Evolutionary conservation across 2,888 invertebrate genomes (phyloP), one percentile per base, ranked within the genome.

Genomic region (Drosophila testacea): DNA sequence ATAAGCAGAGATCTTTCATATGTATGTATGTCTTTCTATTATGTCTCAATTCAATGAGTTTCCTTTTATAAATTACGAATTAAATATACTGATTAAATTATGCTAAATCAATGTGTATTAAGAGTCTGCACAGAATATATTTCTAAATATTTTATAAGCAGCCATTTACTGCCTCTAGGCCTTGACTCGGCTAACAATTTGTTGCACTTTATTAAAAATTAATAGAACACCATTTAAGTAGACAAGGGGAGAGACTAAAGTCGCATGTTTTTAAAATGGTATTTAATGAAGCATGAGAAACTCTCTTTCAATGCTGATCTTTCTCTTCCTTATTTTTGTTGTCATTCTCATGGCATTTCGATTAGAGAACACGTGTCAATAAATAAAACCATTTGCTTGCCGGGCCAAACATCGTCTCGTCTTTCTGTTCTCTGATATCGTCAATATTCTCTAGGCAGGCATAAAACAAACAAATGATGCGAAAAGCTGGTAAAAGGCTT

Each of bases 311-410:
- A 65, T 77, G 36, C 48, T 50, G 50, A 59, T 59, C 48, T 50
- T 22, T 60, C 42, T 13, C 13, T 42, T n/a, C 7, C 28, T 34
- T 11, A 6, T 9, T 52, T 51, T 13, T 10, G 34, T 30, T 42
- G 47, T 44, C 47, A 9, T 51, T 55, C 51, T 39, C 52, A 7
- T 57, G 59, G 46, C 60, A 68, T 48, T 66, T 77, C 70, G 79
- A 75, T 89, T 88, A 76, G 75, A 73, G 79, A 84, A 88, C 85
- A 89, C 84, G 88, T 85, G 88, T 89, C 85, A 89, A 84, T 89
- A 89, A 88, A 85, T 85, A 89, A 89, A 89, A 85, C 69, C 89
- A 88, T 89, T 85, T 88, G 70, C 79, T 56, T 48, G 36, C 6
- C 11, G 44, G 42, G 9, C 27, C 13, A 27, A 54, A 22, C 52